Evolutionary conservation across 2,113 vertebrate species (phyloP), one percentile per base, ranked within the genome.

Genomic region (Oreochromis spilurus): DNA sequence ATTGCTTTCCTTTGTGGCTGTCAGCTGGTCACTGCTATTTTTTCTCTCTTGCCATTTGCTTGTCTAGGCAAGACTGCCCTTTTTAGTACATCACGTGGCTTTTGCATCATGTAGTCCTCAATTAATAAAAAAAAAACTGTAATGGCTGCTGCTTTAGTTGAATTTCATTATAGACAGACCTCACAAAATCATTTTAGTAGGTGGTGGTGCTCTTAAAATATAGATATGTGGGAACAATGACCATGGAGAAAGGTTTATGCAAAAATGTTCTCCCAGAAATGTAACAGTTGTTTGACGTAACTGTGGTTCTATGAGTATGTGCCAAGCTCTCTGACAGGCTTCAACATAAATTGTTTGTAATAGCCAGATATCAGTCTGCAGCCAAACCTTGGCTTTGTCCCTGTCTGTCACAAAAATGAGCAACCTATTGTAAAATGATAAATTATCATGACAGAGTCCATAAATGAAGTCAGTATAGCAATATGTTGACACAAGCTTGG

Each of bases 1-100:
- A 65, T 43, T 43, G 36, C n/a, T 40, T 43, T 40, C 65, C n/a
- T 16, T 0, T 70, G 36, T 70, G 65, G 0, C 67, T 16, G 67
- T 72, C 38, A 26, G 2, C 38, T 45, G 5, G 67, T 45, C 8
- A 6, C 38, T 72, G 67, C 38, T 26, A 2, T 26, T 72, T 43
- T 14, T 2, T 43, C 36, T 67, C 3, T 40, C 36, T 14, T 1
- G 21, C 14, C 0, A 40, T 67, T 26, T 45, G 21, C 38, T 45
- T 0, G 3, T 67, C 19, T 67, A 13, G 60, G 2, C 34, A 2
- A 65, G 62, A 67, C 2, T 67, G 6, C 34, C 6, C 3, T 67
- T 38, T 40, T 4, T 9, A 67, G 36, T 24, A 21, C 36, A 67
- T 13, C 19, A 21, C 0, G 34, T 38, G 19, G 19, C 1, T 67